Conservation (phyloP, 2,797 vertebrate species). For the Tympanoctomys barrerae region DNA sequence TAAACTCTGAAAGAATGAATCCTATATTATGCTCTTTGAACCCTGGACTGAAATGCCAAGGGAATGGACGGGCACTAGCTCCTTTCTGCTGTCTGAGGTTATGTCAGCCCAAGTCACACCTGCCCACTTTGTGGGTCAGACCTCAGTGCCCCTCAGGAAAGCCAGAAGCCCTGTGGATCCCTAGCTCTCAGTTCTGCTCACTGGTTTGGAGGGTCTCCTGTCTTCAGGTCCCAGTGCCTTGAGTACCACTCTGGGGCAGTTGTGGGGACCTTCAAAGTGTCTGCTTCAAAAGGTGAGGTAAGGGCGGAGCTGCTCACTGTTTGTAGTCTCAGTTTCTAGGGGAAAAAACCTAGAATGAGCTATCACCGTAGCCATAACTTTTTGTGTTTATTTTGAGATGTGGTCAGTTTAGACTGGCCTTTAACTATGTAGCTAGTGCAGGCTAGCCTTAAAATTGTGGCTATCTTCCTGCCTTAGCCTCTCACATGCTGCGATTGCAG, state of each 20-base stretch:
- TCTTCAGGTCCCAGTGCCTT: neutral
- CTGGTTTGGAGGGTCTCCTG: neutral
- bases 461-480: neutral
- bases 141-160: too few species aligned
- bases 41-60: neutral
- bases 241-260: neutral
- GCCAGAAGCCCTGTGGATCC: neutral
- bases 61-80: fast-evolving
- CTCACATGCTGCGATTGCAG: neutral
- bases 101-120: neutral
- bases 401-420: neutral
- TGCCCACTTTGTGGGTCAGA: neutral
- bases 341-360: neutral
- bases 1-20: neutral
- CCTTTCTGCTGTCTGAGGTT: neutral
- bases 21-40: too few species aligned
- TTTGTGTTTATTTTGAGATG: neutral
- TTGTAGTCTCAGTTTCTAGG: neutral
- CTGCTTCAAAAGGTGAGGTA: neutral
- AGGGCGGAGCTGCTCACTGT: too few species aligned
- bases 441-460: neutral
- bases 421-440: neutral
- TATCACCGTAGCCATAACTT: neutral
- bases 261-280: neutral
- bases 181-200: neutral